A percentile compares a stretch with the other conserved stretches of the same genome.
Conservation (phyloP, 2,797 vertebrate species). For the Benthosema pterotum region DNA sequence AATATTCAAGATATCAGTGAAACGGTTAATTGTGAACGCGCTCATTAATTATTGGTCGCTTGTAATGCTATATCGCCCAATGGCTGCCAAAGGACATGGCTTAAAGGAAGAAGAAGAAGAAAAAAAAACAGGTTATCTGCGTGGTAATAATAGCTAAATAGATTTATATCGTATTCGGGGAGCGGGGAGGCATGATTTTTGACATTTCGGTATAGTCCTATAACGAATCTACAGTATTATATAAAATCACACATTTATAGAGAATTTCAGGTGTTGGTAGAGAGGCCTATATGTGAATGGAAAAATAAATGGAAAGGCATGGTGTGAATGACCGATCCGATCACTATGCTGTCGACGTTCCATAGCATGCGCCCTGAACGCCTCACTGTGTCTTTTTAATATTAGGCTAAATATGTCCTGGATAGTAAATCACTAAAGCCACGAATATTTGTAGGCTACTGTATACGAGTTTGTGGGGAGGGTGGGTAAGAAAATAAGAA, state of each 20-base stretch:
- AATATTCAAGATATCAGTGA: slow-evolving; percentile 73
- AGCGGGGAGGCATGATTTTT: slow-evolving; percentile 52
- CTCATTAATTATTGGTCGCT: slow-evolving; percentile 76
- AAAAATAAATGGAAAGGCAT: too few species aligned
- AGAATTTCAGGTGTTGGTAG: not conserved
- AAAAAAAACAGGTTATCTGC: slow-evolving; percentile 25
- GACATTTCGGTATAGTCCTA: not conserved
- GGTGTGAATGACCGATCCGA: too few species aligned
- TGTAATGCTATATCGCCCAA: slow-evolving; percentile 54
- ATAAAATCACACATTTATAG: slow-evolving; percentile 12
- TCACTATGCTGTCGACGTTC: too few species aligned
- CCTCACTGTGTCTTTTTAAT: too few species aligned
- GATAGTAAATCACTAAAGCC: too few species aligned
- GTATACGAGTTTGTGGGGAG: too few species aligned
- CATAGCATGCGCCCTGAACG: too few species aligned
- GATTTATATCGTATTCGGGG: slow-evolving; percentile 35
- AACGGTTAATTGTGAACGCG: slow-evolving; percentile 68
- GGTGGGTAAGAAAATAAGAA: too few species aligned
- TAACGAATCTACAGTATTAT: slow-evolving; percentile 1
- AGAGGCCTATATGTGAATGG: too few species aligned
- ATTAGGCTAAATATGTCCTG: too few species aligned
- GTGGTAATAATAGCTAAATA: slow-evolving; percentile 9
- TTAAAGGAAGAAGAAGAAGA: slow-evolving; percentile 21
- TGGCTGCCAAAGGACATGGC: slow-evolving; percentile 37
- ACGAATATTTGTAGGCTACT: too few species aligned